Conservation (phyloP, 2,888 invertebrate genomes). For the Phrixothrix hirtus region DNA sequence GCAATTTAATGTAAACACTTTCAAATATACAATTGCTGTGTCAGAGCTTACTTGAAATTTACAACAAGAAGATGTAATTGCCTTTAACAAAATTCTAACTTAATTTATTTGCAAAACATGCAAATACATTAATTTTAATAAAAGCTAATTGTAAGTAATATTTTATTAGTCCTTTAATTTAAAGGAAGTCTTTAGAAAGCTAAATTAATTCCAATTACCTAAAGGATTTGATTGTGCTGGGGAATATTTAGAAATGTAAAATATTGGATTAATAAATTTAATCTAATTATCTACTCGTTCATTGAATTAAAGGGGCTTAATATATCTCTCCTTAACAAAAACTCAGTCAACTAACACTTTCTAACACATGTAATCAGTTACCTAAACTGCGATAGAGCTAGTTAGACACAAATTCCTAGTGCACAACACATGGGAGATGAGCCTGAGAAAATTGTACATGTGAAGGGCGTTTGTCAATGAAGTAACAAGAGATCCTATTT, state of each 20-base stretch:
- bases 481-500: constrained; percentile 17
- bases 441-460: constrained; percentile 29
- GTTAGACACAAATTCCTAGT: constrained; percentile 14
- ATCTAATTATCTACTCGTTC: constrained; percentile 22
- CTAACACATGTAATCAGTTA: constrained; percentile 16
- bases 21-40: no score
- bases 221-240: no score
- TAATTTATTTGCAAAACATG: no score
- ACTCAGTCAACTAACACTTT: constrained; percentile 24
- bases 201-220: no score
- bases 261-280: constrained; percentile 27
- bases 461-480: constrained; percentile 26
- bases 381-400: constrained; percentile 27
- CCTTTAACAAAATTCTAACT: no score
- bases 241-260: background rate
- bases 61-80: no score
- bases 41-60: no score
- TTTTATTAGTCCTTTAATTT: no score
- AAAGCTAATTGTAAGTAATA: no score
- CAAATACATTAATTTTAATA: no score
- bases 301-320: constrained; percentile 16
- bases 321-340: constrained; percentile 23
- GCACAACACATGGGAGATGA: constrained; percentile 31
- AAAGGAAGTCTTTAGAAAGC: no score
- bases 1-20: no score